phyloP scores from a whole-genome alignment of 2,113 vertebrate genomes.

The Sylvilagus bachmani region DNA sequence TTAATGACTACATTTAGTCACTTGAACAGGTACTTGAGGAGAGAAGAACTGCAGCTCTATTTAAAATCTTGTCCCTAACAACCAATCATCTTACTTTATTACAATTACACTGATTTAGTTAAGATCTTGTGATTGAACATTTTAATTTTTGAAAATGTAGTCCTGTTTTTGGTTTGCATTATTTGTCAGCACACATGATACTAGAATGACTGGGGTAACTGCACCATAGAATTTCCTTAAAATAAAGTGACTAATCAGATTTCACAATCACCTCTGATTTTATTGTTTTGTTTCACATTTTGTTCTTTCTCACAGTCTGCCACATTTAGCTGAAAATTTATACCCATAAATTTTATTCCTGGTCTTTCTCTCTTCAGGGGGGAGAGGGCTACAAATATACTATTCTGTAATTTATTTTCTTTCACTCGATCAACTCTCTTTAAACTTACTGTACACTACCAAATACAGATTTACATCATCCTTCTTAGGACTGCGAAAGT shows the following conservation, averaged over 20 bases:
- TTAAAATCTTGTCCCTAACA: neutral
- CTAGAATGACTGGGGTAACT: neutral
- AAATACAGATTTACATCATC: neutral
- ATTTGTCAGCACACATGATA: neutral
- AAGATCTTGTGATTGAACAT: neutral
- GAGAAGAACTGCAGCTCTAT: neutral
- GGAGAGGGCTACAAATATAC: neutral
- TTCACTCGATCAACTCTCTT: neutral
- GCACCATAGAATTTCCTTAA: neutral
- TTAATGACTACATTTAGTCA: neutral
- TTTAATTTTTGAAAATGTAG: neutral
- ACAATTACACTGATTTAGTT: neutral
- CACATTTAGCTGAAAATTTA: neutral
- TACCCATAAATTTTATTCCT: neutral
- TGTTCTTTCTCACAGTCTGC: neutral
- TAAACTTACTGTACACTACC: neutral
- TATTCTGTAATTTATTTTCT: neutral
- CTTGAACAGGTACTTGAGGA: neutral
- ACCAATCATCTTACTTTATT: neutral
- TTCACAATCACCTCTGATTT: neutral
- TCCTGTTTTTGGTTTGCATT: neutral
- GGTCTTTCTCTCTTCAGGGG: no score
- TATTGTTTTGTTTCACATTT: constrained; percentile 6
- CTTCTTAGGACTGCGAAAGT: neutral
- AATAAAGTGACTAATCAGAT: constrained; percentile 19